Conservation (phyloP, 2,113 vertebrate species). For the Falcunculus frontatus region DNA sequence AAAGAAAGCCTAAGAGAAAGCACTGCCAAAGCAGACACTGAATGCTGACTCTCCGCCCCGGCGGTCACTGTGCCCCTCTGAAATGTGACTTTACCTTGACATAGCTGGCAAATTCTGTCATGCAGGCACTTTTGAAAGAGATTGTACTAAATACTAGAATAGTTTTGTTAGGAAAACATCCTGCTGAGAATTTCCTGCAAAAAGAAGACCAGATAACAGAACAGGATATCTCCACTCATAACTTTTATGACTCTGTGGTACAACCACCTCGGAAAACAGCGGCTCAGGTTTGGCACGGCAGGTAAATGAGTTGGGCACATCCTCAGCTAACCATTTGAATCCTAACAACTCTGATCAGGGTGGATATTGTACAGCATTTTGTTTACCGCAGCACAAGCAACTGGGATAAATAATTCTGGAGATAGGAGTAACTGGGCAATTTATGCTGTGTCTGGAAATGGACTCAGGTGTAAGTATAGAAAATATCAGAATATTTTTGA, state of each 20-base stretch:
- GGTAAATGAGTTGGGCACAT: neutral
- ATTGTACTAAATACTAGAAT: neutral
- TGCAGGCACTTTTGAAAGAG: conserved; percentile 31
- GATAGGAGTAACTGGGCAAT: neutral
- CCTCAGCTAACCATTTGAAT: neutral
- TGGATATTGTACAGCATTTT: neutral
- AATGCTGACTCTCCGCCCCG: neutral
- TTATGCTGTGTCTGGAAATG: neutral
- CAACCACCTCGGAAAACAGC: neutral
- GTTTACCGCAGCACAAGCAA: neutral
- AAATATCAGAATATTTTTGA: neutral
- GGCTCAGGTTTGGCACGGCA: neutral
- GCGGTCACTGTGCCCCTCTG: neutral
- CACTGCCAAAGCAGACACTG: neutral
- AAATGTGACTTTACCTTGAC: conserved; percentile 20
- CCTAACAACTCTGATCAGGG: neutral
- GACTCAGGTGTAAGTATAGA: accelerated
- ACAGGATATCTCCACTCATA: conserved; percentile 44
- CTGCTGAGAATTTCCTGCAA: conserved; percentile 38
- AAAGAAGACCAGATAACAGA: neutral
- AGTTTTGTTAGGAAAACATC: conserved; percentile 53
- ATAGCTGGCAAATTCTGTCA: conserved; percentile 22
- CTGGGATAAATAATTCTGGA: neutral
- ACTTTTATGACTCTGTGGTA: neutral
- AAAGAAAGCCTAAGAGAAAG: neutral